Evolutionary conservation across 2,113 vertebrate genomes (phyloP), one percentile per base, ranked within the genome.

Genomic region (Apistogramma diplotaenia): DNA sequence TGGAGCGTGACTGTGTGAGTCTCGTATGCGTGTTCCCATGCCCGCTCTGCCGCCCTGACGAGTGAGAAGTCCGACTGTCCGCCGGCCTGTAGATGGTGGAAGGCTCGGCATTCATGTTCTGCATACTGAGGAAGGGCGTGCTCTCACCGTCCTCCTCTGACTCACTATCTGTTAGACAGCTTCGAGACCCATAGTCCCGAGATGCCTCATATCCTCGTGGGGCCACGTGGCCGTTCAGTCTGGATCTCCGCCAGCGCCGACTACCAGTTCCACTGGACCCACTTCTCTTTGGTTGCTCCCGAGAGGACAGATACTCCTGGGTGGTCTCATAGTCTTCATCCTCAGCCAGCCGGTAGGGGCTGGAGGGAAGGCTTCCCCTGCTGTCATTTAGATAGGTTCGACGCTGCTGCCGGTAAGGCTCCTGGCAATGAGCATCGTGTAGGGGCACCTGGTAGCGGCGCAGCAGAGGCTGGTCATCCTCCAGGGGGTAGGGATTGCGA

Each of bases 301-400:
- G 96, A 15, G 96, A 96, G 87, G 97, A 96, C 91, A 97, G 94
- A 76, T 97, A 98, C 96, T 99, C 98, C 93, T 99, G 98, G 43
- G 98, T 99, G 51, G 97, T 99, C 94, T 99, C 97, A 15, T 99
- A 99, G 90, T 98, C 97, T 43, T 99, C 97, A 2, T 99, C 97
- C 93, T 97, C 96, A 0, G 96, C 96, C 95, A 96, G 96, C 92
- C 96, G 96, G 94, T 96, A 97, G 76, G 97, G 98, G 94, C 97
- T 99, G 93, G 97, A 96, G 56, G 98, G 97, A 89, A 99, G 95
- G 93, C 97, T 98, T 83, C 98, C 97, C 84, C 97, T 95, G 94
- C 97, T 99, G 95, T 98, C 96, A 0, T 96, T 96, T 55, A 97
- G 96, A 94, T 97, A 98, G 93, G 95, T 96, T 85, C 96, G 95